Conservation (phyloP, 2,797 vertebrate species). For the Malacoctenus gilli region DNA sequence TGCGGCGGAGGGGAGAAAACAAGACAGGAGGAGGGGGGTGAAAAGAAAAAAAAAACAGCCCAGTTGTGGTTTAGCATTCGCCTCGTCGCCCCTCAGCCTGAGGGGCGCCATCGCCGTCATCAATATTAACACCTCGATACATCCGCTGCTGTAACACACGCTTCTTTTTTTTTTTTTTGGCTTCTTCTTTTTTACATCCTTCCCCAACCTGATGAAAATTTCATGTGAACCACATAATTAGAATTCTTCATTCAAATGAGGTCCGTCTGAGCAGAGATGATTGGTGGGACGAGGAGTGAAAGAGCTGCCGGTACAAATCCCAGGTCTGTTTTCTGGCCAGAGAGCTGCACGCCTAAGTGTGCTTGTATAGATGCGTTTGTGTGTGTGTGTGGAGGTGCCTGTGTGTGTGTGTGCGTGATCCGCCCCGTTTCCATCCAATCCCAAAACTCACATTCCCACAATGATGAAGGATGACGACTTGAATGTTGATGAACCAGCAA, state of each 20-base stretch:
- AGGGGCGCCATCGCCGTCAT: conserved; percentile 47
- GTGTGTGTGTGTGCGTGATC: not conserved
- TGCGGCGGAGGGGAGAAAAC: conserved; percentile 43
- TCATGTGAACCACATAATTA: conserved; percentile 67
- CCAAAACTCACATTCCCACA: too few relatives aligned
- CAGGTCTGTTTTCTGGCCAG: conserved; percentile 7
- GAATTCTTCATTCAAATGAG: conserved; percentile 68
- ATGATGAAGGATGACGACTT: too few relatives aligned
- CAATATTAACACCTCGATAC: conserved; percentile 71
- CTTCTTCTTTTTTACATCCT: conserved; percentile 23
- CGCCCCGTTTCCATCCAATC: too few relatives aligned
- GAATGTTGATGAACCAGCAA: too few relatives aligned
- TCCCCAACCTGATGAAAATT: conserved; percentile 65
- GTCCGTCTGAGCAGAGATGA: conserved; percentile 41
- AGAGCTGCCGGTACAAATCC: conserved; percentile 32
- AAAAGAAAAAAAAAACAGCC: conserved; percentile 43
- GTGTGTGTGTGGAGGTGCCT: conserved; percentile 7
- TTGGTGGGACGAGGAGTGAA: conserved; percentile 38
- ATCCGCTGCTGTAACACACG: conserved; percentile 36
- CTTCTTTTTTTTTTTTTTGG: conserved; percentile 17
- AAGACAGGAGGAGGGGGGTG: too few relatives aligned
- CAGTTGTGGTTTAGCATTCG: conserved; percentile 61
- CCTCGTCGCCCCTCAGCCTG: conserved; percentile 49
- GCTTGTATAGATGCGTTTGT: not conserved
- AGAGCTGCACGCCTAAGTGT: not conserved